phyloP scores from a whole-genome alignment of 2,797 vertebrate species.

The Danio jaintianensis region DNA sequence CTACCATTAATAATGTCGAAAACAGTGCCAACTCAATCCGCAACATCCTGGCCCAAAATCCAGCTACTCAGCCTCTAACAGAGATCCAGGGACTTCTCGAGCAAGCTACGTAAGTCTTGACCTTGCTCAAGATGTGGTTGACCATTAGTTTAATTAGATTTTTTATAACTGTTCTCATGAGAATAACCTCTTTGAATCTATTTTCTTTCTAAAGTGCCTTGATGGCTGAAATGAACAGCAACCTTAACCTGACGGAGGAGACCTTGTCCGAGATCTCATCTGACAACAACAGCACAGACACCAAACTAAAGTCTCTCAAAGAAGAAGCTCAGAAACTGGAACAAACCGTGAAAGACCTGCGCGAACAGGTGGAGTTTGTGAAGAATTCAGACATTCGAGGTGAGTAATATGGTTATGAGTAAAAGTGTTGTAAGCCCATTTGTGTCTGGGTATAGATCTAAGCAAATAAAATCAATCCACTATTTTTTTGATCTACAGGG shows the following conservation, averaged over 20 bases:
- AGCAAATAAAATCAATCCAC: neutral
- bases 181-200: neutral
- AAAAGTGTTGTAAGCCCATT: neutral
- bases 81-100: constrained; percentile 90
- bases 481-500: constrained; percentile 73
- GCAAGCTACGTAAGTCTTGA: constrained; percentile 86
- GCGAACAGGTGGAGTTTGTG: constrained; percentile 92
- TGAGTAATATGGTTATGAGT: constrained; percentile 75
- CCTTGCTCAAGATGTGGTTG: neutral
- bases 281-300: constrained; percentile 76
- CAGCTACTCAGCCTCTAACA: constrained; percentile 87
- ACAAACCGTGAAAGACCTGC: constrained; percentile 84
- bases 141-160: too few species aligned
- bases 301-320: constrained; percentile 78
- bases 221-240: constrained; percentile 82
- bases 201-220: constrained; percentile 80
- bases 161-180: neutral
- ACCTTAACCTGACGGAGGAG: constrained; percentile 83
- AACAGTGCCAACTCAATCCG: constrained; percentile 83
- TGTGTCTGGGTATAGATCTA: too few species aligned
- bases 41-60: constrained; percentile 85
- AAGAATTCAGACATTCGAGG: constrained; percentile 95
- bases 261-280: constrained; percentile 74
- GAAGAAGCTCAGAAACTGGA: constrained; percentile 86
- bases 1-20: constrained; percentile 84